These are phyloP conservation scores for Drosophila lacicola DNA, from an alignment of 2,888 invertebrate species.

Conservation along the genomic window DNA sequence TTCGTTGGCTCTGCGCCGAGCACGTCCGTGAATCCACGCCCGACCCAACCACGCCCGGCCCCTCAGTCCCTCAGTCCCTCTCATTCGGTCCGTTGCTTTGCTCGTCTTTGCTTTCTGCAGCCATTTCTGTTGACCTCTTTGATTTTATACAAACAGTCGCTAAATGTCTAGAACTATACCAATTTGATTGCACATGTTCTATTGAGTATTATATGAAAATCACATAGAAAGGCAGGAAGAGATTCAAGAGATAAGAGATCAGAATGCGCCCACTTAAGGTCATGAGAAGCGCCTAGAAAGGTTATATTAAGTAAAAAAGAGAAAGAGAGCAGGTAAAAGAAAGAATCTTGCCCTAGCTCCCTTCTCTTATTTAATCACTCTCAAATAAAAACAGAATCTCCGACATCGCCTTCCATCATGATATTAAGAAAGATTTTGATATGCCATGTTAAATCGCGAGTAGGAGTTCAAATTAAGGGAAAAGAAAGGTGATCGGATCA, in stretches of 20 bases:
- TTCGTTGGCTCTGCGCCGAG: constrained; percentile 76
- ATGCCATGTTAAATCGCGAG: too few relatives aligned
- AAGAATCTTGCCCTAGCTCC: not conserved
- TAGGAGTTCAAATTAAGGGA: too few relatives aligned
- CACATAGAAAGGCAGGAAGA: not conserved
- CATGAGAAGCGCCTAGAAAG: not conserved
- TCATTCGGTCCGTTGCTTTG: constrained; percentile 7
- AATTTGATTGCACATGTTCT: not conserved
- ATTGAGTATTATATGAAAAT: not conserved
- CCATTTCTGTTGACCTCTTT: constrained; percentile 51
- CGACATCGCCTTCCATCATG: too few relatives aligned
- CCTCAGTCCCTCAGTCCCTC: not conserved
- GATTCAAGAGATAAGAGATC: too few relatives aligned
- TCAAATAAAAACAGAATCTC: too few relatives aligned
- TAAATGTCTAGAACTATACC: constrained; percentile 8
- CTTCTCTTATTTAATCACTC: too few relatives aligned
- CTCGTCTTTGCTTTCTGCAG: constrained; percentile 21
- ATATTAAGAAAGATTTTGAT: too few relatives aligned
- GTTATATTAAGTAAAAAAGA: too few relatives aligned
- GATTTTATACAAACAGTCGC: constrained; percentile 21
- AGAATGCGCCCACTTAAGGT: not conserved
- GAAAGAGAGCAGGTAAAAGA: not conserved
- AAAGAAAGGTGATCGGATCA: too few relatives aligned
- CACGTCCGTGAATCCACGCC: constrained; percentile 59
- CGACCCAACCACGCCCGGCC: constrained; percentile 14